Evolutionary conservation across 2,113 vertebrate species (phyloP).

Genomic region (Hypocryptadius cinnamomeus): DNA sequence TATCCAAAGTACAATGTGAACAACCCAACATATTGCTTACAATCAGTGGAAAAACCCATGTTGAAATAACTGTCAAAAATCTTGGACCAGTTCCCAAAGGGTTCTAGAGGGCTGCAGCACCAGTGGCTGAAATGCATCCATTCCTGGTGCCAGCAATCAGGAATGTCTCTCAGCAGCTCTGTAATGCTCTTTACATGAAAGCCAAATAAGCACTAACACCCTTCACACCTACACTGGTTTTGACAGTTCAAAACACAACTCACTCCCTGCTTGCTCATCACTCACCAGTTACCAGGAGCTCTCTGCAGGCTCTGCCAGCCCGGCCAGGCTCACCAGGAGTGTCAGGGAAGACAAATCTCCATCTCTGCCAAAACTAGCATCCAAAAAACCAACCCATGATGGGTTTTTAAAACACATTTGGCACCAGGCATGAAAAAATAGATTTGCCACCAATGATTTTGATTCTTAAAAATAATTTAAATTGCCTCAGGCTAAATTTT

Average conservation of each 20-base stretch:
- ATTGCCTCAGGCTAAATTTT: not conserved
- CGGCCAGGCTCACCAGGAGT: not conserved
- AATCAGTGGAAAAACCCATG: not conserved
- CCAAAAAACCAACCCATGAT: fast-evolving
- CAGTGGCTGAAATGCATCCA: not conserved
- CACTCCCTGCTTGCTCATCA: not conserved
- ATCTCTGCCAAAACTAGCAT: not conserved
- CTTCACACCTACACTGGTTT: fast-evolving
- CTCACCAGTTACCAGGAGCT: not conserved
- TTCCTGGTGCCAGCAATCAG: not conserved
- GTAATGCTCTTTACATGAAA: not conserved
- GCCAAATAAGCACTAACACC: not conserved
- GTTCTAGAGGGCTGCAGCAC: not conserved
- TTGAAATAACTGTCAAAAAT: not conserved
- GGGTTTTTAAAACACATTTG: not conserved
- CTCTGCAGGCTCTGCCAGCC: not conserved
- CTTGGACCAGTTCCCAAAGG: not conserved
- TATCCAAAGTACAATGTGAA: not conserved
- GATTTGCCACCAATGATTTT: not conserved
- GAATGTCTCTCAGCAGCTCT: not conserved
- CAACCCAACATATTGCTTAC: not conserved
- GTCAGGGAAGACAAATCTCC: not conserved
- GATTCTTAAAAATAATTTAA: not conserved
- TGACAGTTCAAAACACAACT: not conserved
- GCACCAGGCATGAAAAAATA: not conserved